phyloP scores from a whole-genome alignment of 2,113 vertebrate species.

The Apodemus sylvaticus region DNA sequence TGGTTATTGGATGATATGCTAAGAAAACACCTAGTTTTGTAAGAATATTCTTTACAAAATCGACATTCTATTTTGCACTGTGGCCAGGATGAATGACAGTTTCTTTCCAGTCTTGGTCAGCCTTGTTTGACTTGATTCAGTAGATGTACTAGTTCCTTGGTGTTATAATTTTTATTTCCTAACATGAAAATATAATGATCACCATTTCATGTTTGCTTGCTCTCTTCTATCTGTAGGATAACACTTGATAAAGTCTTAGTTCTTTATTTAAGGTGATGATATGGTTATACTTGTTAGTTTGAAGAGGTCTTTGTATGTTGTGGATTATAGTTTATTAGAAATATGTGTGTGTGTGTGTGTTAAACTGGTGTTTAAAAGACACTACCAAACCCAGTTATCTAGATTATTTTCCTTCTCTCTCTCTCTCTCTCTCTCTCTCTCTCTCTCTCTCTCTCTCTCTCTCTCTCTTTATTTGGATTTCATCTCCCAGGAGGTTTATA shows the following conservation, averaged over 20 bases:
- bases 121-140: background rate
- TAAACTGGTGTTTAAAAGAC: background rate
- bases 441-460: too few species aligned
- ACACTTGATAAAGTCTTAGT: background rate
- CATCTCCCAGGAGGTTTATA: background rate
- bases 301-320: background rate
- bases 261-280: background rate
- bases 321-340: background rate
- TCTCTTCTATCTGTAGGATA: background rate
- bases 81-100: background rate
- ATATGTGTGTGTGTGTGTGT: background rate
- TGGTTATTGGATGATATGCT: background rate
- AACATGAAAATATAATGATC: background rate
- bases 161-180: conserved; percentile 1
- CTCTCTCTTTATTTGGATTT: background rate
- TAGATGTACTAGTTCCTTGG: background rate
- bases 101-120: background rate
- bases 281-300: background rate
- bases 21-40: background rate
- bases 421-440: background rate
- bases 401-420: background rate
- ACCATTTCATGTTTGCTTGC: background rate
- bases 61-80: background rate
- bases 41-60: background rate
- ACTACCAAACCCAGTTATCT: conserved; percentile 2